Evolutionary conservation across 2,113 vertebrate species (phyloP), one percentile per base, ranked within the genome.

Genomic region (Lamprologus callipterus): DNA sequence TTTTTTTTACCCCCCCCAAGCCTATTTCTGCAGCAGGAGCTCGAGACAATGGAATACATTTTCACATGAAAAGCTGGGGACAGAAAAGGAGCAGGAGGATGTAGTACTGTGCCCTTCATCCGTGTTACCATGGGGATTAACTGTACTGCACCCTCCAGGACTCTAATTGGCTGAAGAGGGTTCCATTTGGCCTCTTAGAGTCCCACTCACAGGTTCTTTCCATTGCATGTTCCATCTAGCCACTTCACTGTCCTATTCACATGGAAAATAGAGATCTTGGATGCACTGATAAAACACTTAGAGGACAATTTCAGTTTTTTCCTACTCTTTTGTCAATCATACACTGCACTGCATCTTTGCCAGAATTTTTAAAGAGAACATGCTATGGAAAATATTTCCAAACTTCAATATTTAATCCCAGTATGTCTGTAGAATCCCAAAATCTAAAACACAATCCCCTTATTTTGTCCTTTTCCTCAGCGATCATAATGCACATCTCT

Each of bases 41-140:
- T 82, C 55, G 14, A 89, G 84, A 95, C 90, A 95, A 95, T 93
- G 83, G 75, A 79, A 17, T 28, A 37, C 47, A 96, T 95, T 94
- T 95, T 86, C 92, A 91, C 92, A 94, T 94, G 92, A 94, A 96
- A 93, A 94, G 94, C 94, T n/a, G 80, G 87, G 58, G 82, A 91
- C 68, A 83, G 85, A 88, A 86, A 85, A 65, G 80, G 81, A 94
- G 87, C 42, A 53, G 75, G 70, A 80, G 90, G 80, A 73, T 87
- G 60, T 55, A 92, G 89, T 90, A 91, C 83, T 90, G 23, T 84
- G 89, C 90, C 79, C 89, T 92, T 91, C 90, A 93, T 93, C 89
- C 84, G 65, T 5, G 92, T 95, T 94, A 86, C 94, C 93, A 95
- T 95, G 94, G 94, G 87, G 89, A 95, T 94, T 90, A 93, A 90